Evolutionary conservation across 2,888 invertebrate genomes (phyloP), one percentile per base, ranked within the genome.

Genomic region (Macrosoma leucophasiata): DNA sequence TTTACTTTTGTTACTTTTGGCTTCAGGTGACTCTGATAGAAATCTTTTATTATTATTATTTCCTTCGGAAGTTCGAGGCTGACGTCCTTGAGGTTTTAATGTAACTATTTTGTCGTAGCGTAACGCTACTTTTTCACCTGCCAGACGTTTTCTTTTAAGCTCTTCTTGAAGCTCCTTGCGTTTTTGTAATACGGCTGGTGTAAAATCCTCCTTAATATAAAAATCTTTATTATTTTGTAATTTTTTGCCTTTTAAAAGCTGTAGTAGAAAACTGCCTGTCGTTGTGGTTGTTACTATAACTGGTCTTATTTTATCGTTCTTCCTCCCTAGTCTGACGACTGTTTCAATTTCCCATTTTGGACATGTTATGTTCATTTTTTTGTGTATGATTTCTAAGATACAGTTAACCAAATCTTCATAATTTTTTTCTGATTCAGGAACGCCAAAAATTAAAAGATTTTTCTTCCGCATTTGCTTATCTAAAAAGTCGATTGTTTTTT

Each of bases 381-480:
- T 36, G n/a, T 41, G 38, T 15, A 42, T 36, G 1, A 33, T 36
- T 8, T 36, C 22, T 28, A 36, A 14, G 1, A 43, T 10, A 17
- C 18, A 26, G 1, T 13, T 32, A 6, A 35, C 24, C 10, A 39
- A 7, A 21, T 15, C 28, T 31, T 39, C 31, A 23, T 42, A 39
- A n/a, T 33, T 22, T 25, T 34, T 39, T 33, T 41, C 37, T 14
- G 17, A 39, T 36, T 46, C 39, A 22, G 36, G 24, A 10, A 55
- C 27, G 2, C 52, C 52, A 32, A 53, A 50, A 9, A 51, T 45
- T 22, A 51, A 23, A 3, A 51, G 1, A 13, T 53, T 52, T 41
- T 41, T 49, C 12, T 29, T 44, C 43, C 42, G 35, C 5, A 39
- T 7, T 23, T 47, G 35, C 13, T 36, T 50, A 3, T 50, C 47